Conservation (phyloP, 2,888 invertebrate species). For the Lomographa bimaculata region DNA sequence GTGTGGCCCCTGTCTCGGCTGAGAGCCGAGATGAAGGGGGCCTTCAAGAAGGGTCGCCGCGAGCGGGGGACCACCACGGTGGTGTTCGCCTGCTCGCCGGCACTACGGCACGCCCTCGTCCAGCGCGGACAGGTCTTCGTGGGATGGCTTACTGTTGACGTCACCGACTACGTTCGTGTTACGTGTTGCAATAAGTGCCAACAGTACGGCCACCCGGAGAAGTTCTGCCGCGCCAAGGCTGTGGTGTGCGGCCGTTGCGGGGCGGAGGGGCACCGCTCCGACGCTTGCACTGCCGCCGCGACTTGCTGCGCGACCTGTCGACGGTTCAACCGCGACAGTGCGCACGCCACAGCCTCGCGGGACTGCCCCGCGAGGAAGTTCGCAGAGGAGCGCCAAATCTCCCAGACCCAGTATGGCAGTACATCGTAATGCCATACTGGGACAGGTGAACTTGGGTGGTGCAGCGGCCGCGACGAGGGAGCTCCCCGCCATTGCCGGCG, state of each 20-base stretch:
- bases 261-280: constrained; percentile 18
- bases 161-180: constrained; percentile 5
- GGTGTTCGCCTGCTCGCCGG: too few species aligned
- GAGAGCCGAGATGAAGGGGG: neutral
- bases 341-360: too few species aligned
- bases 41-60: constrained; percentile 5
- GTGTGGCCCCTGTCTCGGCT: neutral
- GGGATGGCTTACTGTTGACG: too few species aligned
- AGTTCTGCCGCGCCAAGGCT: too few species aligned
- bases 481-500: too few species aligned
- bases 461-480: too few species aligned
- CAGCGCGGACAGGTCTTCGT: too few species aligned
- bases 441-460: too few species aligned
- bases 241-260: too few species aligned
- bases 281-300: too few species aligned
- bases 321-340: constrained; percentile 13
- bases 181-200: constrained; percentile 41
- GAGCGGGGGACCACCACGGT: constrained; percentile 5
- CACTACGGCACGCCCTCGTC: constrained; percentile 2
- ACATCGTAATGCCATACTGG: too few species aligned
- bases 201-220: constrained; percentile 43
- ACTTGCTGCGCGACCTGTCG: constrained; percentile 35
- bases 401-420: constrained; percentile 17
- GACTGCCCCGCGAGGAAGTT: too few species aligned
- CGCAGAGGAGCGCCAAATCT: constrained; percentile 21